Percentiles rank a stretch among this genome's conserved stretches.
Evolutionary conservation across 1,140 invertebrate species (phyloP).

Genomic region (Drosophila ananassae): DNA sequence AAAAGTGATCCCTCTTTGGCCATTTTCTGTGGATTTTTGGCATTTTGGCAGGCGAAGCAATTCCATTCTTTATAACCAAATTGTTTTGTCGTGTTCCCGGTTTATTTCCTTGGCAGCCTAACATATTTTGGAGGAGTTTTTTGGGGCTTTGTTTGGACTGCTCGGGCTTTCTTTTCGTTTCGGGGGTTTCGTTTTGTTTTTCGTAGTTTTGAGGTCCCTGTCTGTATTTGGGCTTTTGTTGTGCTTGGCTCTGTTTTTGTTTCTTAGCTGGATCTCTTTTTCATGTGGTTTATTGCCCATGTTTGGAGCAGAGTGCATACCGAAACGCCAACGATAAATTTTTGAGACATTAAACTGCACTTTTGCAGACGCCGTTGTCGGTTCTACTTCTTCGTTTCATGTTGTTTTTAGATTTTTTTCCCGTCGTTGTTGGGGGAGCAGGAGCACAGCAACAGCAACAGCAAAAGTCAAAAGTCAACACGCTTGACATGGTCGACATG

Average conservation of each 20-base stretch:
- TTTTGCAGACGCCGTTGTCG: constrained; percentile 61
- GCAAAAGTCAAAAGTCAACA: constrained; percentile 78
- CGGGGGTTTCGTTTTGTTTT: neutral
- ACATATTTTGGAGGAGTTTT: constrained; percentile 52
- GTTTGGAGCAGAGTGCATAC: constrained; percentile 71
- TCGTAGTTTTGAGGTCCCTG: constrained; percentile 34
- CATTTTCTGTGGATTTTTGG: neutral
- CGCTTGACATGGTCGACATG: constrained; percentile 79
- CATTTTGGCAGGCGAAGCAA: constrained; percentile 7
- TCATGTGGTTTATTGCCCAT: constrained; percentile 70
- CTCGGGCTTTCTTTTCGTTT: constrained; percentile 23
- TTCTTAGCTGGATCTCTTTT: constrained; percentile 18
- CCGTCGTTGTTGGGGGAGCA: constrained; percentile 5
- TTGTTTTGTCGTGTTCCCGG: constrained; percentile 52
- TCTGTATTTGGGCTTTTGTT: constrained; percentile 49
- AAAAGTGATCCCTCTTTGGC: constrained; percentile 12
- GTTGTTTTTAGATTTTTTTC: constrained; percentile 7
- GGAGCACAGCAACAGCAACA: constrained; percentile 15
- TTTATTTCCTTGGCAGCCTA: constrained; percentile 35
- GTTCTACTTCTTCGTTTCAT: constrained; percentile 17
- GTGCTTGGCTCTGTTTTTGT: constrained; percentile 9
- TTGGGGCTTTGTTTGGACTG: constrained; percentile 15
- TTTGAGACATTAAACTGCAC: constrained; percentile 82
- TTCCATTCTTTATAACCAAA: constrained; percentile 36
- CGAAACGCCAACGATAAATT: constrained; percentile 79